phyloP scores from a whole-genome alignment of 2,888 invertebrate genomes.

The Acleris laterana region DNA sequence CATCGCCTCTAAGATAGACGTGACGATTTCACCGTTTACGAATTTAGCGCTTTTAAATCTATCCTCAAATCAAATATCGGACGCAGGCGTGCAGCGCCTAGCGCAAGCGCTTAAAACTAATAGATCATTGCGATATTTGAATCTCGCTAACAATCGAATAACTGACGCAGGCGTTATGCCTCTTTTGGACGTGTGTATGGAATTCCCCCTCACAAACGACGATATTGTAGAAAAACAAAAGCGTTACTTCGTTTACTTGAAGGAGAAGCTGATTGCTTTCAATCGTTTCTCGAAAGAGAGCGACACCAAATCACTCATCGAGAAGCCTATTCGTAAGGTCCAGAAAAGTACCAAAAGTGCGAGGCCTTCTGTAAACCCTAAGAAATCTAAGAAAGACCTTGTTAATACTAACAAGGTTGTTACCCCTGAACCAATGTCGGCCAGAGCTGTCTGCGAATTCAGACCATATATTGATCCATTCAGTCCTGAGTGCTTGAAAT shows the following conservation, averaged over 20 bases:
- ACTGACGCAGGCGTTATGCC: constrained; percentile 54
- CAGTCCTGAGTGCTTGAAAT: constrained; percentile 38
- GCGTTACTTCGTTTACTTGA: constrained; percentile 44
- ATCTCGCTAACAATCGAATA: constrained; percentile 62
- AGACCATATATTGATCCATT: constrained; percentile 56
- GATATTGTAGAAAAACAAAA: constrained; percentile 50
- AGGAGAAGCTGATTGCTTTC: constrained; percentile 38
- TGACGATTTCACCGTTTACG: constrained; percentile 46
- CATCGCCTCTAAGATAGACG: constrained; percentile 51
- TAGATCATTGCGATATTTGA: constrained; percentile 65
- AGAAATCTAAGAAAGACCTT: constrained; percentile 28
- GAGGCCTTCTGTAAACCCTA: constrained; percentile 35
- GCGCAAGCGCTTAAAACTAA: constrained; percentile 59
- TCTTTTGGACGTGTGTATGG: constrained; percentile 54
- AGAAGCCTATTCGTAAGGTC: constrained; percentile 42
- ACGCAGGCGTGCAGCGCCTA: constrained; percentile 58
- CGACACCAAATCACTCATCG: constrained; percentile 40
- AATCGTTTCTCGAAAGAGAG: constrained; percentile 39
- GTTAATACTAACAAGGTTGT: too few relatives aligned
- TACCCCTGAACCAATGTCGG: constrained; percentile 38
- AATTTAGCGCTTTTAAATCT: constrained; percentile 59
- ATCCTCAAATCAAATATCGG: constrained; percentile 65
- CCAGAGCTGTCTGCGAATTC: constrained; percentile 44
- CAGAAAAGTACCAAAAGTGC: constrained; percentile 43
- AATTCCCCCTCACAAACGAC: constrained; percentile 54